Conservation (phyloP, 2,797 vertebrate genomes). For the Chelonia mydas region DNA sequence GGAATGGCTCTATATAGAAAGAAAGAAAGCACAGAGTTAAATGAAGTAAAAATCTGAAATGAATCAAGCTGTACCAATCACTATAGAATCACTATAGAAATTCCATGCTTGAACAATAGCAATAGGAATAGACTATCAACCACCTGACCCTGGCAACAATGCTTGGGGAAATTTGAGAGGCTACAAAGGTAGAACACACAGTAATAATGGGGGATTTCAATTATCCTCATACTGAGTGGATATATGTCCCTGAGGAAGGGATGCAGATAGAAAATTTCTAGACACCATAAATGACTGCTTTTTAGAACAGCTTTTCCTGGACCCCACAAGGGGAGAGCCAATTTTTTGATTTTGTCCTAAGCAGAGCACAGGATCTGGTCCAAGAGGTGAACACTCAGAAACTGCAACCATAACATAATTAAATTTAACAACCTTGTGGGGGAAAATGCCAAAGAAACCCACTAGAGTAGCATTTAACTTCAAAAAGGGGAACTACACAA, state of each 20-base stretch:
- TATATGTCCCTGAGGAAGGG: not conserved
- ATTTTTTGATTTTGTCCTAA: not conserved
- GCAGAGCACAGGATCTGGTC: not conserved
- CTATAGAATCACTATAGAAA: too few relatives aligned
- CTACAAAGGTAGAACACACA: not conserved
- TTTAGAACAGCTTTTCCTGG: not conserved
- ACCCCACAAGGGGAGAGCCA: not conserved
- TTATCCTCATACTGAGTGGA: not conserved
- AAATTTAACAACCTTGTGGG: not conserved
- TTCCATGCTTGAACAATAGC: too few relatives aligned
- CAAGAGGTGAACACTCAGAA: not conserved
- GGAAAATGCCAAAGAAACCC: not conserved
- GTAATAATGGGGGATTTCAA: not conserved
- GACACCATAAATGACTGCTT: not conserved
- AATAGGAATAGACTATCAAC: too few relatives aligned
- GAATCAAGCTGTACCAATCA: too few relatives aligned
- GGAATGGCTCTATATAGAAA: too few relatives aligned
- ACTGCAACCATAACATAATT: not conserved
- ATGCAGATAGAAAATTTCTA: not conserved
- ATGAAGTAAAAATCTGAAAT: too few relatives aligned
- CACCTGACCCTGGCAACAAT: not conserved
- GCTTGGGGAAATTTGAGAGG: not conserved
- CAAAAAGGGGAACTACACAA: not conserved
- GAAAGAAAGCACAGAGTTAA: too few relatives aligned
- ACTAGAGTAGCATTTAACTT: not conserved